phyloP scores from a whole-genome alignment of 2,797 vertebrate genomes.

The Myotis vivesi region DNA sequence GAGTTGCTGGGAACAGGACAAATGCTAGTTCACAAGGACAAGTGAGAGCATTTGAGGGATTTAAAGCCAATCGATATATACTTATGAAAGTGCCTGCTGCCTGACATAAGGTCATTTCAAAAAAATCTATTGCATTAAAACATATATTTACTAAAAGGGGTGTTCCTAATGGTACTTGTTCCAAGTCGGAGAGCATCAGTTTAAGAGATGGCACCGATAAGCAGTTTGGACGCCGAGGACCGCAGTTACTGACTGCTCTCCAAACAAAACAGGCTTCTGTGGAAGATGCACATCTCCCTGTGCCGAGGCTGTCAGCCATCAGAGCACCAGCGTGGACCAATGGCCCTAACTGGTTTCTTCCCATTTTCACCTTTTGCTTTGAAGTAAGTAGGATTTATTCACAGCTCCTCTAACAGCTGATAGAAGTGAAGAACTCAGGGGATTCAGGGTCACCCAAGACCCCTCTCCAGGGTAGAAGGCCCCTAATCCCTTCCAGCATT shows the following conservation, averaged over 20 bases:
- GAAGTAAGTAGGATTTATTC: neutral
- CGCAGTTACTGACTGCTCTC: neutral
- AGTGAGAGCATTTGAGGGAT: conserved; percentile 68
- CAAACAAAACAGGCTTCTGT: neutral
- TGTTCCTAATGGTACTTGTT: conserved; percentile 61
- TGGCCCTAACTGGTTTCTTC: neutral
- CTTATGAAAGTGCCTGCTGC: conserved; percentile 67
- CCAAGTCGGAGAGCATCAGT: conserved; percentile 40
- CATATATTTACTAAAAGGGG: conserved; percentile 64
- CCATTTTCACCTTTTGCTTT: neutral
- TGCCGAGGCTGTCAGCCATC: neutral
- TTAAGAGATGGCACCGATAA: neutral
- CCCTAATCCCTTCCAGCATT: neutral
- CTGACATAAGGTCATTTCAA: conserved; percentile 61
- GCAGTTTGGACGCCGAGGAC: neutral
- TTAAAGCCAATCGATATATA: conserved; percentile 73
- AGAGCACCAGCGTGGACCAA: neutral
- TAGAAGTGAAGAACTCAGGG: neutral
- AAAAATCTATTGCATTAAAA: conserved; percentile 74
- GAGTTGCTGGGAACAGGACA: conserved; percentile 32
- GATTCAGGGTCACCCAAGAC: neutral
- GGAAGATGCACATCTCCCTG: no score
- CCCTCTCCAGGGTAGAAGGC: neutral
- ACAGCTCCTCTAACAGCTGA: neutral
- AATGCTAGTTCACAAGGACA: conserved; percentile 52